Conservation (phyloP, 2,888 invertebrate genomes). For the Tribolium freemani region DNA sequence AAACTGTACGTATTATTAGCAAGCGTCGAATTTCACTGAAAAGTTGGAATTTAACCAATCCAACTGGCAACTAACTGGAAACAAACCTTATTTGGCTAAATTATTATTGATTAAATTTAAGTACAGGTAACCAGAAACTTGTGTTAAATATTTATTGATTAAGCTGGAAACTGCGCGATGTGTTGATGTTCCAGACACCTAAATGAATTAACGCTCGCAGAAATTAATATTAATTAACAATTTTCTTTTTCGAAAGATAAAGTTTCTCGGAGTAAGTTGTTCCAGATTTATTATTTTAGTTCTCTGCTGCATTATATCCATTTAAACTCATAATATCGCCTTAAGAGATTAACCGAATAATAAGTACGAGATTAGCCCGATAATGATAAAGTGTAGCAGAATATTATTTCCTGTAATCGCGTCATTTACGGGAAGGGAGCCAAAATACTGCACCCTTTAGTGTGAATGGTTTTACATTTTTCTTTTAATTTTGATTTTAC, state of each 20-base stretch:
- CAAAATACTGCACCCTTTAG: not conserved
- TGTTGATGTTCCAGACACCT: not conserved
- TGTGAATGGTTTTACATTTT: no score
- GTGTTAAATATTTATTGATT: not conserved
- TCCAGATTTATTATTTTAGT: not conserved
- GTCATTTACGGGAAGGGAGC: not conserved
- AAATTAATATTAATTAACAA: no score
- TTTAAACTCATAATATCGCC: not conserved
- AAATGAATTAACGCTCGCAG: no score
- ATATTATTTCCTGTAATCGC: not conserved
- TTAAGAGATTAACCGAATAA: not conserved
- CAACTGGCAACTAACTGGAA: not conserved
- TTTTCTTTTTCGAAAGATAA: no score
- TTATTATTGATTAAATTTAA: not conserved
- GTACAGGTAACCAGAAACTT: not conserved
- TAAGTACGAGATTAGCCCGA: not conserved
- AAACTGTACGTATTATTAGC: no score
- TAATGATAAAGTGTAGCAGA: not conserved
- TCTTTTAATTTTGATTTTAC: no score
- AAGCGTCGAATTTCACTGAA: no score
- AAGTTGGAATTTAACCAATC: not conserved
- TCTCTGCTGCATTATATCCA: not conserved
- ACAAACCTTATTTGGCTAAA: not conserved
- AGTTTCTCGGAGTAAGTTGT: no score
- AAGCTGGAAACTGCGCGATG: not conserved